Conservation (phyloP, 2,113 vertebrate species). For the Cercopithecus mona region DNA sequence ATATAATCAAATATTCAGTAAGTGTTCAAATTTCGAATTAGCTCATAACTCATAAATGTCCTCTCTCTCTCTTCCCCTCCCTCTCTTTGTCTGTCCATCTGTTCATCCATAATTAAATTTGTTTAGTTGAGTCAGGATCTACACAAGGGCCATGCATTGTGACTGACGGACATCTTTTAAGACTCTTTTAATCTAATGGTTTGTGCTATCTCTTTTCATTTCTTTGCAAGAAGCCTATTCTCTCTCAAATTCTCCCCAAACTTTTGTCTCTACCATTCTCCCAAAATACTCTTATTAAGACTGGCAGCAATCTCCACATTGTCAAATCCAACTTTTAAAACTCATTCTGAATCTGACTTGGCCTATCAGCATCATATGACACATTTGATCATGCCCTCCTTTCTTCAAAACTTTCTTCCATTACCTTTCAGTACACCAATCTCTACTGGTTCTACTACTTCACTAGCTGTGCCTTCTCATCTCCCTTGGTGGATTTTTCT, state of each 20-base stretch:
- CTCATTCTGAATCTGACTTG: background rate
- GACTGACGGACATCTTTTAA: background rate
- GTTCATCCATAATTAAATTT: background rate
- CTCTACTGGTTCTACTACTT: background rate
- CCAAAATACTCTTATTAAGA: background rate
- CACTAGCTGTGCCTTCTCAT: background rate
- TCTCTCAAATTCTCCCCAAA: background rate
- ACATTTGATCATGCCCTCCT: background rate
- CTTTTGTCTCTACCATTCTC: background rate
- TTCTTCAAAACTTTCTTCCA: background rate
- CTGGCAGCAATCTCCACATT: background rate
- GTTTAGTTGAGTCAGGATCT: background rate
- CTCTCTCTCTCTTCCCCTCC: background rate
- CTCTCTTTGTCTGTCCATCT: background rate
- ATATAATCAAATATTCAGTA: background rate
- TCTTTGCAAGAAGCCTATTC: background rate
- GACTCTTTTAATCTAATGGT: background rate
- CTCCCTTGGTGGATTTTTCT: background rate
- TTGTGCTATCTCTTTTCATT: background rate
- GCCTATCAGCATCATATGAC: background rate
- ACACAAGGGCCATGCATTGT: background rate
- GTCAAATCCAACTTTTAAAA: background rate
- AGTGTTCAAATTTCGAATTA: background rate
- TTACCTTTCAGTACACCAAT: background rate
- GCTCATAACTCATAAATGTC: background rate